Evolutionary conservation across 2,888 invertebrate species (phyloP).

Genomic region (Dryocosmus kuriphilus): DNA sequence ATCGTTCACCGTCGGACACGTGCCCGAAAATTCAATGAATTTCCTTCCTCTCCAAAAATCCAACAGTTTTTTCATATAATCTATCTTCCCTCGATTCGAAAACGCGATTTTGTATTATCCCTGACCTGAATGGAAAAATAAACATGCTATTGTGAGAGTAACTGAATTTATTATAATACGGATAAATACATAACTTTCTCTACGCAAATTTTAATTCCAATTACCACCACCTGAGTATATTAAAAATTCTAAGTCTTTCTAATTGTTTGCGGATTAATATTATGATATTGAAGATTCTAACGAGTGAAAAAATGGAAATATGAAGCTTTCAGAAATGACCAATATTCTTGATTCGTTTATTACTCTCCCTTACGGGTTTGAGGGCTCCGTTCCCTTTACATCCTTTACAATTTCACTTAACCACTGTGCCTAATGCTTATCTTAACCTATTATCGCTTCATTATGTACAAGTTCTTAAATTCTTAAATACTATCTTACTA

Average conservation of each 20-base stretch:
- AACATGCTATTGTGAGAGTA: constrained; percentile 5
- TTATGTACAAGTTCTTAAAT: too few species aligned
- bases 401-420: too few species aligned
- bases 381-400: too few species aligned
- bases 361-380: too few species aligned
- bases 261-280: neutral
- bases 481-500: too few species aligned
- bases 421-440: too few species aligned
- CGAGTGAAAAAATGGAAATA: too few species aligned
- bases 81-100: constrained; percentile 40
- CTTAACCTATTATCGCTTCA: too few species aligned
- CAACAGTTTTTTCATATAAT: constrained; percentile 40
- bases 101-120: constrained; percentile 38
- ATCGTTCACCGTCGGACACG: constrained; percentile 41
- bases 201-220: constrained; percentile 15
- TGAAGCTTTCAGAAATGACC: too few species aligned
- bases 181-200: neutral
- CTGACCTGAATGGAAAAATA: constrained; percentile 35
- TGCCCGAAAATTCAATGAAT: constrained; percentile 41
- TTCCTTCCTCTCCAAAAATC: constrained; percentile 39
- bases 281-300: too few species aligned
- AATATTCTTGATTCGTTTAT: too few species aligned
- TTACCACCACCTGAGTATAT: neutral
- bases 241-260: neutral
- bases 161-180: constrained; percentile 13